Conservation (phyloP, 2,888 invertebrate genomes). For the Panzeria rudis region DNA sequence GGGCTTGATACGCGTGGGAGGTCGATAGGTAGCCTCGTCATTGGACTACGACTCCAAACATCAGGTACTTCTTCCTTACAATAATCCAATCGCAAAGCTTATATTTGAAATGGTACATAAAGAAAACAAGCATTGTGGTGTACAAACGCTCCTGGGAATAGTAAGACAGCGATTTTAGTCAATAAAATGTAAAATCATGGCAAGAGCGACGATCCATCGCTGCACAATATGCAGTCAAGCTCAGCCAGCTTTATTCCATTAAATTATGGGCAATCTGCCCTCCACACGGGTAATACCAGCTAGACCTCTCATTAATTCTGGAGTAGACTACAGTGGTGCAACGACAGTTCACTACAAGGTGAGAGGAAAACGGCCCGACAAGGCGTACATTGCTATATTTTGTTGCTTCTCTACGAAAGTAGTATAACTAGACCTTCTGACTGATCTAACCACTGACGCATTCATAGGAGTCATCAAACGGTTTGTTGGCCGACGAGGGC, state of each 20-base stretch:
- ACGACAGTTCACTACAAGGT: not conserved
- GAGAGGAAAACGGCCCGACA: no score
- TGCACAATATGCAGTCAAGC: no score
- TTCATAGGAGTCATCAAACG: no score
- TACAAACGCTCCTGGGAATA: not conserved
- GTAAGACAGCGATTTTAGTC: not conserved
- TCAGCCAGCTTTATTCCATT: no score
- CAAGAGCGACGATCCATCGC: not conserved
- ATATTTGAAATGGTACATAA: slow-evolving; percentile 3
- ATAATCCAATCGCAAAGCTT: not conserved
- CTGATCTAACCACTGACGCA: no score
- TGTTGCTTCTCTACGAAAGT: no score
- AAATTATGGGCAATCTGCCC: no score
- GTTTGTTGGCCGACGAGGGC: no score
- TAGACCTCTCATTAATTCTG: no score
- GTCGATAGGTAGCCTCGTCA: not conserved
- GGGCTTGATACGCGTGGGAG: not conserved
- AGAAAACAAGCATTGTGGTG: slow-evolving; percentile 1
- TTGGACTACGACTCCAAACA: not conserved
- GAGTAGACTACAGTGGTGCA: not conserved
- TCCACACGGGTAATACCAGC: no score
- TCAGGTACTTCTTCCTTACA: not conserved
- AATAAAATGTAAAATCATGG: not conserved
- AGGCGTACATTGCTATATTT: no score
- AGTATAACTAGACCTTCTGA: no score